A percentile compares a stretch with the other conserved stretches of the same genome.
phyloP scores from a whole-genome alignment of 2,888 invertebrate genomes.

The Lapara coniferarum region DNA sequence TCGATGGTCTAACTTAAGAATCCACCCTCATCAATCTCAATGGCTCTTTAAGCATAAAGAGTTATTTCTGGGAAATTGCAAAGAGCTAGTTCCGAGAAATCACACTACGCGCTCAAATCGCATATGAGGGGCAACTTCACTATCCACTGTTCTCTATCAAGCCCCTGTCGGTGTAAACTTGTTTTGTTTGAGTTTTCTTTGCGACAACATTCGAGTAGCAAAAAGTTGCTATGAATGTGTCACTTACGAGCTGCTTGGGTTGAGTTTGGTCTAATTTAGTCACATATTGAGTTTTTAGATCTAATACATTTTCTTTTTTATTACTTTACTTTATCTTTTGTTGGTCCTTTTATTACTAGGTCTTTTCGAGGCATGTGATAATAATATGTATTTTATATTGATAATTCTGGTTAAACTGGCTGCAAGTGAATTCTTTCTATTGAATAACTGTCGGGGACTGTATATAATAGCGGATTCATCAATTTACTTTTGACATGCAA shows the following conservation, averaged over 20 bases:
- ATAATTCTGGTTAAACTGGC: background rate
- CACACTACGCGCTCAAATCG: slow-evolving; percentile 1
- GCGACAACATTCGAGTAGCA: background rate
- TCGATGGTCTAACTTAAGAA: slow-evolving; percentile 24
- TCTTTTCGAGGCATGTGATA: too few species aligned
- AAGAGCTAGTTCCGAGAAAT: slow-evolving; percentile 14
- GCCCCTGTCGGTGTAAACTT: background rate
- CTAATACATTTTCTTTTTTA: background rate
- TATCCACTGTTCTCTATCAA: background rate
- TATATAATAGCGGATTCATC: slow-evolving; percentile 11
- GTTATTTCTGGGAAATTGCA: slow-evolving; percentile 28
- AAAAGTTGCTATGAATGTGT: background rate
- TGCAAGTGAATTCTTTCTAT: background rate
- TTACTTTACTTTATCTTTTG: too few species aligned
- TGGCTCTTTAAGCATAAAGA: slow-evolving; percentile 22
- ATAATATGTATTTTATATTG: too few species aligned
- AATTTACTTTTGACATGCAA: slow-evolving; percentile 27
- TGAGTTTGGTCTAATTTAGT: background rate
- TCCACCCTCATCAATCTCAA: slow-evolving; percentile 26
- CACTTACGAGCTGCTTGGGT: background rate
- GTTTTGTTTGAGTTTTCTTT: slow-evolving; percentile 15
- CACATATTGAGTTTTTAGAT: background rate
- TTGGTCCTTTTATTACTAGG: too few species aligned
- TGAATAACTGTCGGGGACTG: background rate
- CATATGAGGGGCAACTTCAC: background rate